These are phyloP conservation scores for Drosophila funebris DNA, from an alignment of 1,140 invertebrate species.

Conservation along the genomic window DNA sequence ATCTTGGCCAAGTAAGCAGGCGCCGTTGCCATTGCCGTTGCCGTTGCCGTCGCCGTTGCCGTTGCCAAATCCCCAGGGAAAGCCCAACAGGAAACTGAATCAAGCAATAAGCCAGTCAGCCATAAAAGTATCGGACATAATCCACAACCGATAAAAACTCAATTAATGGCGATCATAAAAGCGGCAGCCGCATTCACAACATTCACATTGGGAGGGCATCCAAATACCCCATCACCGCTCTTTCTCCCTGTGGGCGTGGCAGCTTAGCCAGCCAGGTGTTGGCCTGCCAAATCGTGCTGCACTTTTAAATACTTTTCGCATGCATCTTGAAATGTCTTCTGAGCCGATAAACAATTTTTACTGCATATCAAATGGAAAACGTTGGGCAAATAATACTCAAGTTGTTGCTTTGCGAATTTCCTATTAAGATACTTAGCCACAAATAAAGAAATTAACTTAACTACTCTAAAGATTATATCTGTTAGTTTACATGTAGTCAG, in stretches of 20 bases:
- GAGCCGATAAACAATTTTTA: neutral
- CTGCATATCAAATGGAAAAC: neutral
- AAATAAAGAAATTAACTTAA: neutral
- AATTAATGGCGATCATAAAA: conserved; percentile 63
- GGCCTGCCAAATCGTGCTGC: conserved; percentile 1
- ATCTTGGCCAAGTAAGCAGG: conserved; percentile 30
- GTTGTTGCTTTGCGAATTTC: neutral
- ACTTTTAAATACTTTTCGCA: neutral
- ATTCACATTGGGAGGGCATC: conserved; percentile 1
- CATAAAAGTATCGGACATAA: conserved; percentile 40
- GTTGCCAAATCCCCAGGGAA: conserved; percentile 48
- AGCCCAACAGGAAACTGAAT: conserved; percentile 22
- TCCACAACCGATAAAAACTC: conserved; percentile 73
- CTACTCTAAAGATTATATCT: neutral
- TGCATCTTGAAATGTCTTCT: neutral
- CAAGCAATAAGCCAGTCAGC: neutral
- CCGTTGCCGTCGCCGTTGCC: conserved; percentile 17
- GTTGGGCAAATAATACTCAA: neutral
- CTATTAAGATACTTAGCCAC: neutral
- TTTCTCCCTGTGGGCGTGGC: conserved; percentile 8
- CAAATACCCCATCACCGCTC: neutral
- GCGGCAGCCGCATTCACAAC: conserved; percentile 27
- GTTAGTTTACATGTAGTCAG: too few relatives aligned
- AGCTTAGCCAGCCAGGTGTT: conserved; percentile 14
- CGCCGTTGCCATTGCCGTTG: conserved; percentile 23